Evolutionary conservation across 2,888 invertebrate genomes (phyloP).

Genomic region (Acutogordius australiensis): DNA sequence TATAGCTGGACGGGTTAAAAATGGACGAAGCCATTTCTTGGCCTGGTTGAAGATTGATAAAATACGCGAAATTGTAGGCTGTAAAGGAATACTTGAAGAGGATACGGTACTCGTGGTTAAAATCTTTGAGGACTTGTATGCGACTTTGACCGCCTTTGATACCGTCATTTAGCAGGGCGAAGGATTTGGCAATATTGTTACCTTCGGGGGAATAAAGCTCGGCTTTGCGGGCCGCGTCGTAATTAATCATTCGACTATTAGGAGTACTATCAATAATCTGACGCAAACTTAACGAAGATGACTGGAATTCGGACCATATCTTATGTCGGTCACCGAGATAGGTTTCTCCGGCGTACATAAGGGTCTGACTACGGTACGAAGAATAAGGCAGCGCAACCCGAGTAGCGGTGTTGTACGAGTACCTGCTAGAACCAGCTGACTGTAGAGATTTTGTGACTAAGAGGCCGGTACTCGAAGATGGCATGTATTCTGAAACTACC

Average conservation of each 20-base stretch:
- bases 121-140: neutral
- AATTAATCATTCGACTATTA: too few relatives aligned
- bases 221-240: neutral
- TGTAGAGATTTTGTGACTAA: neutral
- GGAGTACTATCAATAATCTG: neutral
- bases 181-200: neutral
- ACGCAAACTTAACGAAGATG: neutral
- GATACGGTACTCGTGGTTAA: neutral
- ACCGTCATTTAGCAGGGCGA: neutral
- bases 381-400: neutral
- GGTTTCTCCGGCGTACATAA: constrained; percentile 1
- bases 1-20: neutral
- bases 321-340: neutral
- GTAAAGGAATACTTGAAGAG: constrained; percentile 18
- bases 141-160: constrained; percentile 1
- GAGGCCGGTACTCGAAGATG: neutral
- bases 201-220: too few relatives aligned
- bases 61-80: constrained; percentile 21
- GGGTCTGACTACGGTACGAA: neutral
- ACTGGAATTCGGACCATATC: constrained; percentile 5
- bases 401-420: neutral
- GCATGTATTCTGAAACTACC: neutral
- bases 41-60: constrained; percentile 19
- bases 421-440: neutral
- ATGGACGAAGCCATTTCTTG: neutral